phyloP scores from a whole-genome alignment of 2,888 invertebrate genomes.

The Gymnocheta viridis region DNA sequence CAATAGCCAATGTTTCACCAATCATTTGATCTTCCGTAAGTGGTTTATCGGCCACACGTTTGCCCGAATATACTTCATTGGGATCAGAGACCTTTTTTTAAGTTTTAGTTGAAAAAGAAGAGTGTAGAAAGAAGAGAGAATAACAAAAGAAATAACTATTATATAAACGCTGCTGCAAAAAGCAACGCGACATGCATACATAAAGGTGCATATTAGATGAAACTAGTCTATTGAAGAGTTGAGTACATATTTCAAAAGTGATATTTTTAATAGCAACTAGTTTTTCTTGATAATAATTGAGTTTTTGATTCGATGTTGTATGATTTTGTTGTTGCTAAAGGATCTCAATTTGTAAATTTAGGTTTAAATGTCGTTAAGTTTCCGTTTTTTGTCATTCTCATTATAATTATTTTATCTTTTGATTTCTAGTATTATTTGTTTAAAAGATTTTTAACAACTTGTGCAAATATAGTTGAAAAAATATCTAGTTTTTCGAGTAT shows the following conservation, averaged over 20 bases:
- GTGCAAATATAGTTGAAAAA: conserved; percentile 74
- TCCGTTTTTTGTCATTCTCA: conserved; percentile 59
- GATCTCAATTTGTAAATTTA: conserved; percentile 69
- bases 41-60: conserved; percentile 92
- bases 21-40: conserved; percentile 98
- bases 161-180: background rate
- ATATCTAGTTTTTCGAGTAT: conserved; percentile 79
- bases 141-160: conserved; percentile 7
- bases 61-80: conserved; percentile 94
- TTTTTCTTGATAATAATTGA: conserved; percentile 64
- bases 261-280: conserved; percentile 66
- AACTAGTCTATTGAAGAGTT: conserved; percentile 52
- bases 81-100: conserved; percentile 89
- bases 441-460: conserved; percentile 73
- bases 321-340: conserved; percentile 40
- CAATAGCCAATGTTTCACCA: conserved; percentile 94
- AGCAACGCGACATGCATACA: conserved; percentile 6
- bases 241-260: conserved; percentile 10
- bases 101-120: background rate
- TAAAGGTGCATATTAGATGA: conserved; percentile 24
- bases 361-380: conserved; percentile 65
- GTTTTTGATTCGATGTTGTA: conserved; percentile 22
- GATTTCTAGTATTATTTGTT: conserved; percentile 64
- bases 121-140: background rate
- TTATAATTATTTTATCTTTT: conserved; percentile 55